Conservation (phyloP, 2,888 invertebrate species). For the Calameuta filiformis region DNA sequence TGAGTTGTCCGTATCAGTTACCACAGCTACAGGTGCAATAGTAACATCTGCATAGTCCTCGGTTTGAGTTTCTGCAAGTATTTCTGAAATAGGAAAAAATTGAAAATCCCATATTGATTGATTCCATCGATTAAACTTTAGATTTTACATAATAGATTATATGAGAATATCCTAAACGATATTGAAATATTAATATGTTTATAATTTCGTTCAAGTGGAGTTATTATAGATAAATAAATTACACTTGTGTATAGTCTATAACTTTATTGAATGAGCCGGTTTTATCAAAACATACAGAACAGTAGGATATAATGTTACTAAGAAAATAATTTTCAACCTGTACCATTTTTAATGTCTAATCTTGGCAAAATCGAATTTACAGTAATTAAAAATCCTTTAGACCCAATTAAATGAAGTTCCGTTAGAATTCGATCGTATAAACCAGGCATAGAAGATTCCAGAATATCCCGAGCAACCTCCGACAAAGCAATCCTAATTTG, state of each 20-base stretch:
- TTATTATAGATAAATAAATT: background rate
- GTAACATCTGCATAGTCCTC: slow-evolving; percentile 40
- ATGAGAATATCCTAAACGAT: too few species aligned
- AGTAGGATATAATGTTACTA: background rate
- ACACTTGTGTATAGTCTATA: background rate
- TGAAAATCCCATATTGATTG: background rate
- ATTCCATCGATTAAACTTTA: background rate
- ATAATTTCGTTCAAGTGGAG: background rate
- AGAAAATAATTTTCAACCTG: background rate
- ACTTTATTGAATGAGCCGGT: background rate
- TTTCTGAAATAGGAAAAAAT: slow-evolving; percentile 16
- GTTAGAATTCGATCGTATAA: background rate
- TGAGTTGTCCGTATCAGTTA: slow-evolving; percentile 29
- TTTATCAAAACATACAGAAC: background rate
- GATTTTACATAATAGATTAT: background rate
- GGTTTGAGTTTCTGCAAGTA: slow-evolving; percentile 34
- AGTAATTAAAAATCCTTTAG: background rate
- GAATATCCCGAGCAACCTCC: background rate
- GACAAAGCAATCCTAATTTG: slow-evolving; percentile 18
- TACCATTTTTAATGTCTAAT: background rate
- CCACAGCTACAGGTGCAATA: slow-evolving; percentile 32
- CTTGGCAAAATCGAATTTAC: background rate
- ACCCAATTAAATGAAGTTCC: background rate
- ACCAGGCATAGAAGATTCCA: background rate
- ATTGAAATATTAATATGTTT: too few species aligned